Percentiles rank a stretch among this genome's conserved stretches.
These are phyloP conservation scores for Solenodon paradoxus DNA, from an alignment of 2,113 vertebrate species.

Conservation along the genomic window DNA sequence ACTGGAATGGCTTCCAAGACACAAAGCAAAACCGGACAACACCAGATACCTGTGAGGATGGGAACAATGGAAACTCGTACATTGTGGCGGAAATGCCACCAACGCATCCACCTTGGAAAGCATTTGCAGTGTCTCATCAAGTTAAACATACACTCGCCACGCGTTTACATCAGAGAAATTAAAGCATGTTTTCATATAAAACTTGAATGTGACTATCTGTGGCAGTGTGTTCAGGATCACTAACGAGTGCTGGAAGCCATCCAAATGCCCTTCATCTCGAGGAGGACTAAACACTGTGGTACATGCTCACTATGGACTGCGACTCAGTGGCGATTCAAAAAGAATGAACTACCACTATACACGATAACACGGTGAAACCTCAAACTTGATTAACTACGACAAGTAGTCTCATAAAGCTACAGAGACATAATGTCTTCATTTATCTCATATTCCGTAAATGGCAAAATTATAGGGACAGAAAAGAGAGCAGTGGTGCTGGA, in stretches of 20 bases:
- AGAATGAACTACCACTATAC: not conserved
- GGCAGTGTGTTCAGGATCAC: not conserved
- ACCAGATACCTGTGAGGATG: not conserved
- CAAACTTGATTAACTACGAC: not conserved
- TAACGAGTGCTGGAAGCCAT: not conserved
- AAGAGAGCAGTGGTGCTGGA: not conserved
- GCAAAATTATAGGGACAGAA: not conserved
- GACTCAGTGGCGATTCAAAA: not conserved
- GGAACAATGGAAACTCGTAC: not conserved
- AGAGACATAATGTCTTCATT: not conserved
- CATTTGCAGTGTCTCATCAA: not conserved
- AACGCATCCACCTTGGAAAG: not conserved
- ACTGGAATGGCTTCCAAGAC: not conserved
- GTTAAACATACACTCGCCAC: not conserved
- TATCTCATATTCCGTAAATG: not conserved
- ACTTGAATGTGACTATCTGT: not conserved
- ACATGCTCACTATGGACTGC: not conserved
- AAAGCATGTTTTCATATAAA: not conserved
- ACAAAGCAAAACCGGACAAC: not conserved
- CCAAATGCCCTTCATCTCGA: not conserved
- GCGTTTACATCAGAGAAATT: not conserved
- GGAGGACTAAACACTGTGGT: not conserved
- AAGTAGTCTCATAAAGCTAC: not conserved
- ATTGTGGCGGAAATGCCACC: not conserved
- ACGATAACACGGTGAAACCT: too few species aligned